Evolutionary conservation across 1,140 invertebrate species (phyloP).

Genomic region (Neodiprion fabricii): DNA sequence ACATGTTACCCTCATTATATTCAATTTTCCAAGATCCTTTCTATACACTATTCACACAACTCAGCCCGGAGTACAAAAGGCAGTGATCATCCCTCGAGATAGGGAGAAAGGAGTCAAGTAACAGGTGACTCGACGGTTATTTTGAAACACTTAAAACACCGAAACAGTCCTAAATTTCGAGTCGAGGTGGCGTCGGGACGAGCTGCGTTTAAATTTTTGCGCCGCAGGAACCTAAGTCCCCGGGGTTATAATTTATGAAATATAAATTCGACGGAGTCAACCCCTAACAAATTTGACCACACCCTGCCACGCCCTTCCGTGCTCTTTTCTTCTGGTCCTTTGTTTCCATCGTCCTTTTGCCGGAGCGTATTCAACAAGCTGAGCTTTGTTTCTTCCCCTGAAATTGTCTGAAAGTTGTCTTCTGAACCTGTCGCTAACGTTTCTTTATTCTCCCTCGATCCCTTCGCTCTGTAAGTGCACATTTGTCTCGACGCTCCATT

Average conservation of each 20-base stretch:
- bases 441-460: neutral
- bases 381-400: too few species aligned
- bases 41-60: too few species aligned
- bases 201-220: neutral
- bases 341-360: neutral
- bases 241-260: neutral
- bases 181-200: neutral
- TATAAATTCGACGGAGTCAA: neutral
- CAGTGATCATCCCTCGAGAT: neutral
- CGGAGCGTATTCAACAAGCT: too few species aligned
- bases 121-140: neutral
- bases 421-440: too few species aligned
- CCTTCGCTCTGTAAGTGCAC: too few species aligned
- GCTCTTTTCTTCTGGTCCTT: neutral
- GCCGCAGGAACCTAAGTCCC: neutral
- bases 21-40: too few species aligned
- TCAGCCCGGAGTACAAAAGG: too few species aligned
- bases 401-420: too few species aligned
- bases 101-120: neutral
- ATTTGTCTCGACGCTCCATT: too few species aligned
- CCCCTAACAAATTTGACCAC: slow-evolving; percentile 3
- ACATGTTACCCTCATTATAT: too few species aligned
- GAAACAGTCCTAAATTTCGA: neutral
- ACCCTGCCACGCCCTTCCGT: neutral
- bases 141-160: neutral